phyloP scores from a whole-genome alignment of 2,888 invertebrate genomes.

The Nemapogon koenigi region DNA sequence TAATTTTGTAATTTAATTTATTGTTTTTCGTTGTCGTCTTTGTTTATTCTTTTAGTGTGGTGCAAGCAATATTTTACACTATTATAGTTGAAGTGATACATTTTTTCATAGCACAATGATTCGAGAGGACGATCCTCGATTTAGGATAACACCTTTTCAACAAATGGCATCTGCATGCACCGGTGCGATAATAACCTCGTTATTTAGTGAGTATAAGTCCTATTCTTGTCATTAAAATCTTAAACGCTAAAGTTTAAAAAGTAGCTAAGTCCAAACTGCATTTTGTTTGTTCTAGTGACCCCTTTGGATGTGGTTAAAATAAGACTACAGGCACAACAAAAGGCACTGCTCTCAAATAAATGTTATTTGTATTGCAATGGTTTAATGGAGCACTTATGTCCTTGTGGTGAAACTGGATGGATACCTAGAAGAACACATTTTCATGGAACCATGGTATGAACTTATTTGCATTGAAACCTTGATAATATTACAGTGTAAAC shows the following conservation, averaged over 20 bases:
- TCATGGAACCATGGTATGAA: slow-evolving; percentile 74
- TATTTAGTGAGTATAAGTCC: slow-evolving; percentile 72
- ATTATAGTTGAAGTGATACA: too few relatives aligned
- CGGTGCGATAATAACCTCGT: slow-evolving; percentile 88
- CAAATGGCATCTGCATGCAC: slow-evolving; percentile 87
- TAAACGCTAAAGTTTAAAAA: slow-evolving; percentile 4
- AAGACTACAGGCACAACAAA: slow-evolving; percentile 93
- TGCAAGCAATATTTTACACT: too few relatives aligned
- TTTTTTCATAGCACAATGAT: too few relatives aligned
- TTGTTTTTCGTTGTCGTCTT: too few relatives aligned
- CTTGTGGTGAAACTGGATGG: slow-evolving; percentile 74
- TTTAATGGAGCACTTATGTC: slow-evolving; percentile 96
- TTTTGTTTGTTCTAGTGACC: slow-evolving; percentile 83
- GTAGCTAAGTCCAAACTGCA: not conserved
- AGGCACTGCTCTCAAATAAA: slow-evolving; percentile 78
- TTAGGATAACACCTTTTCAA: slow-evolving; percentile 78
- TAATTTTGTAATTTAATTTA: too few relatives aligned
- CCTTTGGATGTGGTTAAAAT: slow-evolving; percentile 99
- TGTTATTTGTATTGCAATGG: slow-evolving; percentile 98
- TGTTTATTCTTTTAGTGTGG: too few relatives aligned
- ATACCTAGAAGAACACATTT: slow-evolving; percentile 73
- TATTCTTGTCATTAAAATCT: slow-evolving; percentile 2
- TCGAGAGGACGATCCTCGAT: slow-evolving; percentile 75
- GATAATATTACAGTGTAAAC: slow-evolving; percentile 1
- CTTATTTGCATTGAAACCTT: not conserved